Evolutionary conservation across 2,797 vertebrate species (phyloP), one percentile per base, ranked within the genome.

Genomic region (Sebastes itinus): DNA sequence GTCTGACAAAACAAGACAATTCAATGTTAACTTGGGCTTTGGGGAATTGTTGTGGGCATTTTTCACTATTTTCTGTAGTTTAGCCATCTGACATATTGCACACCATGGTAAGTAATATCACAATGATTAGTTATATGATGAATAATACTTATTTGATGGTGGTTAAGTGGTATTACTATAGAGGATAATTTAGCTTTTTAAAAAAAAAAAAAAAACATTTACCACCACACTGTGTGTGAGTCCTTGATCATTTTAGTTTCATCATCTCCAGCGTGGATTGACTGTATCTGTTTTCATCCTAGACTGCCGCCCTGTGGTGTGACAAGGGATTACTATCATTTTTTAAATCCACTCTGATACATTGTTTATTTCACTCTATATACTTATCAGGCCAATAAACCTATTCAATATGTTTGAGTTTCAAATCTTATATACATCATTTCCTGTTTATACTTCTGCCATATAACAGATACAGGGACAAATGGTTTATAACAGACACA

Each of bases 301-400:
- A 16, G 58, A 5, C 42, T 75, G 75, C 82, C 80, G 12, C 62
- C 82, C 35, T 22, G 65, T 83, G 82, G 69, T 27, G n/a, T 5
- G 4, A 35, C 2, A 3, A 0, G 12, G 52, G 2, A 73, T 13
- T 1, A 68, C 35, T 11, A 11, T 52, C 3, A 5, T 20, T 4
- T 25, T 2, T 12, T 16, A 18, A n/a, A 58, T 28, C 2, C 25
- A n/a, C 20, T 2, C 30, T 27, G 18, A 7, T 30, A 6, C 5
- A 25, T 3, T 33, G n/a, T 25, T 23, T 27, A 10, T 72, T 46
- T 38, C 12, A n/a, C 13, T 52, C 3, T 49, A 1, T 49, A 1
- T 32, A 18, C 9, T 23, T 72, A 6, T 59, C 10, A 14, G 18
- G 20, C 7, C 4, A 35, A 18, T 3, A 66, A 60, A 10, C 25